A percentile compares a stretch with the other conserved stretches of the same genome.
These are phyloP conservation scores for Tetramorium simillimum DNA, from an alignment of 1,140 invertebrate species.

Conservation along the genomic window DNA sequence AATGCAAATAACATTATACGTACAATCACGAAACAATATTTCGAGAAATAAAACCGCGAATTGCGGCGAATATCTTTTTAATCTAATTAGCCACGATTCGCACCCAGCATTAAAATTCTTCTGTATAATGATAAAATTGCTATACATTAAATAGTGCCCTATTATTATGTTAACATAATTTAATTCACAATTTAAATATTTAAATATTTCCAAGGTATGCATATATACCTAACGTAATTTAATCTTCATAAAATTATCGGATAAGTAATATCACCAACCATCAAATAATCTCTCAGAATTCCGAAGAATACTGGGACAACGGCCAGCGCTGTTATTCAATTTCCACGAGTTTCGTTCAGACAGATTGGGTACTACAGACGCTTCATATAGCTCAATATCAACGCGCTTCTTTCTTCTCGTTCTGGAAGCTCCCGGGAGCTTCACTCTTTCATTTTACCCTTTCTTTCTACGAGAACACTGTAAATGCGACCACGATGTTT, in stretches of 20 bases:
- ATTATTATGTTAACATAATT: background rate
- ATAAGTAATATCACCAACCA: background rate
- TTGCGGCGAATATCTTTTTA: background rate
- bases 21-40: background rate
- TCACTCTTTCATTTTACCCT: constrained; percentile 5
- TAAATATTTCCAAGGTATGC: background rate
- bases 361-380: constrained; percentile 35
- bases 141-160: background rate
- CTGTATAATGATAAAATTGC: background rate
- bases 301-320: background rate
- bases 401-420: background rate
- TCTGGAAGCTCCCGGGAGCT: background rate
- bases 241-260: background rate
- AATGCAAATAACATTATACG: background rate
- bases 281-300: constrained; percentile 1
- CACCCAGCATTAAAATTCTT: background rate
- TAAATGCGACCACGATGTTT: constrained; percentile 6
- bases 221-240: background rate
- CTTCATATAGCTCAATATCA: constrained; percentile 7
- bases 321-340: constrained; percentile 36
- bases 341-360: constrained; percentile 30
- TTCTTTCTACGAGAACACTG: constrained; percentile 1
- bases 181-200: background rate
- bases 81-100: constrained; percentile 6
- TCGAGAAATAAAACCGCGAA: background rate